Percentiles rank a stretch among this genome's conserved stretches.
Evolutionary conservation across 1,140 invertebrate genomes (phyloP).

Genomic region (Augochlora pura): DNA sequence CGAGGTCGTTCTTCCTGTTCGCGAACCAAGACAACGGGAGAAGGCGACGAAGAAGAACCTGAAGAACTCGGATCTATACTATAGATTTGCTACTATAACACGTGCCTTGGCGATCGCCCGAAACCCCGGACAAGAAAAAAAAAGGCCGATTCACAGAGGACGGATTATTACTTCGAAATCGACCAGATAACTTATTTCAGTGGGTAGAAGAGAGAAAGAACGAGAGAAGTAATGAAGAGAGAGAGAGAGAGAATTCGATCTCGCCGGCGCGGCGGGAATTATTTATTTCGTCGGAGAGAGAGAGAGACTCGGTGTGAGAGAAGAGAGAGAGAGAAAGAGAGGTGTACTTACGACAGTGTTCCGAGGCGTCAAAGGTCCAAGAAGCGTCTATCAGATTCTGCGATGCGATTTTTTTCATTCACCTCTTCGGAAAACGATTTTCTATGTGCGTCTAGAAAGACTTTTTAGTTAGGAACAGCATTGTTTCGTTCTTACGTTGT

Average conservation of each 20-base stretch:
- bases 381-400: not conserved
- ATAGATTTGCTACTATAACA: conserved; percentile 24
- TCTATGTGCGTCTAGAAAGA: not conserved
- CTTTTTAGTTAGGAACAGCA: not conserved
- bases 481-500: not conserved
- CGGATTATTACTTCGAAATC: conserved; percentile 27
- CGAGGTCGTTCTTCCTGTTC: conserved; percentile 39
- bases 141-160: conserved; percentile 49
- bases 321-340: too few relatives aligned
- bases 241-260: too few relatives aligned
- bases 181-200: conserved; percentile 25
- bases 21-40: not conserved
- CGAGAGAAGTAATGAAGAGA: too few relatives aligned
- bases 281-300: conserved; percentile 18
- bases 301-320: conserved; percentile 7
- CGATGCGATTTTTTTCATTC: not conserved
- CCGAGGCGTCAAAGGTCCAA: conserved; percentile 25
- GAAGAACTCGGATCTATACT: not conserved
- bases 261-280: not conserved
- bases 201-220: not conserved
- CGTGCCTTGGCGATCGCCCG: conserved; percentile 51
- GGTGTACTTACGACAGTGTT: conserved; percentile 57
- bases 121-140: conserved; percentile 14
- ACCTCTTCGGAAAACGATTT: too few relatives aligned
- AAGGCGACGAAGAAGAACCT: conserved; percentile 21